Base-by-base conservation (phyloP, 2,888 invertebrate genomes). In the Dicyrtoma fusca region DNA sequence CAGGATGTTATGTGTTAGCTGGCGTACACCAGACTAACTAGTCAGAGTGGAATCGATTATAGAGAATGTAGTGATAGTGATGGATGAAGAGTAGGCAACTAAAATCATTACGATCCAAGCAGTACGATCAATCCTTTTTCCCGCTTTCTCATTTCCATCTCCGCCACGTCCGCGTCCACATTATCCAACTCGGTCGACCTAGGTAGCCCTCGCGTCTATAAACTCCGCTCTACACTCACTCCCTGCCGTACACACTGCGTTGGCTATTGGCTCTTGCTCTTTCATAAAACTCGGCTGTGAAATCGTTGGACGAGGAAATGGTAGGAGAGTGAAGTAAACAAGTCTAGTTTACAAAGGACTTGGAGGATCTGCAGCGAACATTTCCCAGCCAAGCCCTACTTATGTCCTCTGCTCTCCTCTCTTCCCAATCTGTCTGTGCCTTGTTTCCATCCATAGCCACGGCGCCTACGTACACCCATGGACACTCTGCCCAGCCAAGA, bases 41-140 rank as follows among this genome's bases (percentile, higher is more conserved):
- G 19, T 3, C 53, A 14, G n/a, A 61, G 26, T 61, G 13, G 68
- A 25, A 68, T 68, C 44, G 57, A 68, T 44, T 66, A 66, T 66
- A 66, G 34, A 26, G 51, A 66, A 53, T 66, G 55, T 55, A 66
- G 53, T 66, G 66, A 66, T 55, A 53, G 68, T 68, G 68, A 68
- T 68, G 59, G 68, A 68, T 68, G 68, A 68, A 68, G 68, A 68
- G 68, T 57, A 57, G 19, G 17, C 21, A 68, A 68, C 68, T 68
- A 68, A 68, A 68, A 68, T 68, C 68, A 68, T 68, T 68, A 68
- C 68, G 68, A 57, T 57, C 68, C 23, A 5, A 59, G 68, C 68
- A 68, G 57, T 57, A 55, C 57, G 57, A 68, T 68, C 68, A 68
- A 68, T 68, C 55, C 68, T 57, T 68, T 68, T 45, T 68, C 42